Conservation (phyloP, 2,797 vertebrate species). For the Pampus argenteus region DNA sequence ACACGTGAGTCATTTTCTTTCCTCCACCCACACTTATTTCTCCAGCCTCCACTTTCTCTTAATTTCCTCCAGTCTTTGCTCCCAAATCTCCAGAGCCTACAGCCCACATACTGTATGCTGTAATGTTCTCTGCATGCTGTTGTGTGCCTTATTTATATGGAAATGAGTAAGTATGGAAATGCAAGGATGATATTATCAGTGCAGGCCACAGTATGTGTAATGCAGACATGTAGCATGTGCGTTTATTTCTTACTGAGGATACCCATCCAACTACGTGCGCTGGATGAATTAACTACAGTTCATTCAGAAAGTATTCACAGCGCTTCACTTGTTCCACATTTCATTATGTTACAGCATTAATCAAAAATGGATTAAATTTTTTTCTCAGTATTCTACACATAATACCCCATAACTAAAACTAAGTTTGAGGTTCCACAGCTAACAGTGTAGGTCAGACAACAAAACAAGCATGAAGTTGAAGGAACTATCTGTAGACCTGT, state of each 20-base stretch:
- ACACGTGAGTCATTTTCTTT: constrained; percentile 17
- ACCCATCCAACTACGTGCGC: background rate
- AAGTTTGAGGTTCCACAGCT: no score
- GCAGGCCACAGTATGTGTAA: background rate
- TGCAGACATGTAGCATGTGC: background rate
- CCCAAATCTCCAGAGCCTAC: constrained; percentile 4
- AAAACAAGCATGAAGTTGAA: no score
- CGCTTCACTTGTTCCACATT: no score
- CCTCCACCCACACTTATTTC: constrained; percentile 17
- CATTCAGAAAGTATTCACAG: no score
- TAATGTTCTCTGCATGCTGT: background rate
- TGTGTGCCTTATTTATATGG: constrained; percentile 38
- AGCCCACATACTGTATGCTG: constrained; percentile 4
- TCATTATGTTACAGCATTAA: no score
- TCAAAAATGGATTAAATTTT: no score
- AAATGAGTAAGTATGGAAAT: constrained; percentile 31
- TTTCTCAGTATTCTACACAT: no score
- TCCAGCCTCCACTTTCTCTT: background rate
- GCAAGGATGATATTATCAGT: background rate
- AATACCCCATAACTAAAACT: no score
- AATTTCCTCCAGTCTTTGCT: background rate
- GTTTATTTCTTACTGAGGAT: background rate
- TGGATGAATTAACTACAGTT: no score
- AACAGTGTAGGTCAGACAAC: no score
- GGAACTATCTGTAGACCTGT: no score